Conservation (phyloP, 2,113 vertebrate genomes). For the Triplophysa dalaica region DNA sequence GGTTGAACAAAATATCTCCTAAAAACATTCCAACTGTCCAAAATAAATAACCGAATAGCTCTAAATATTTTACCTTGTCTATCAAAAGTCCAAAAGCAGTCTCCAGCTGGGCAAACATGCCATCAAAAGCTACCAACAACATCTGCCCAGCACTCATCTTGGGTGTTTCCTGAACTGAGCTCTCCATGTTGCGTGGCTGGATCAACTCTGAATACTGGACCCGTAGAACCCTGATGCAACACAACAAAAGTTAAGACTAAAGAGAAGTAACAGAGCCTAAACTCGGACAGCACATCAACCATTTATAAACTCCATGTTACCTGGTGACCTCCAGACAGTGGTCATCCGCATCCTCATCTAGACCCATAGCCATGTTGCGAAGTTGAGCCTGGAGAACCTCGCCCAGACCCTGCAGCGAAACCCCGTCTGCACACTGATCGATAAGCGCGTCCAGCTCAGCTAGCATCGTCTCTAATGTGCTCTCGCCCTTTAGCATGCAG, state of each 20-base stretch:
- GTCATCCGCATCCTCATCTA: constrained; percentile 85
- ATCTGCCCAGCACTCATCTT: constrained; percentile 99
- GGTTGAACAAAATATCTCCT: not conserved
- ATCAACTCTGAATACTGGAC: constrained; percentile 95
- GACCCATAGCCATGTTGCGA: constrained; percentile 81
- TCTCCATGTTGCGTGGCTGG: constrained; percentile 85
- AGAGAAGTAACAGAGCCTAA: not conserved
- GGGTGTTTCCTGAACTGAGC: constrained; percentile 87
- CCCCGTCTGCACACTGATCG: constrained; percentile 90
- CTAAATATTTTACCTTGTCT: constrained; percentile 84
- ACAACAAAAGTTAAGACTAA: not conserved
- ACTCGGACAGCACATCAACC: not conserved
- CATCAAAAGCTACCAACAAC: constrained; percentile 96
- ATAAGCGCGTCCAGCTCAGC: constrained; percentile 88
- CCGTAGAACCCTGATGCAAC: constrained; percentile 80
- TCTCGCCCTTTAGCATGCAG: constrained; percentile 93
- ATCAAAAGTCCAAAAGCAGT: constrained; percentile 90
- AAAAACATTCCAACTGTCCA: not conserved
- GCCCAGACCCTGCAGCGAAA: constrained; percentile 83
- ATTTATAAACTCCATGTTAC: constrained; percentile 58
- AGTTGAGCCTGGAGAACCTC: constrained; percentile 87
- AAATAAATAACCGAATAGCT: not conserved
- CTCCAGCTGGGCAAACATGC: constrained; percentile 98
- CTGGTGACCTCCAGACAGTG: constrained; percentile 92
- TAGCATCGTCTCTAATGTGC: constrained; percentile 92